A percentile compares a stretch with the other conserved stretches of the same genome.
phyloP scores from a whole-genome alignment of 1,140 invertebrate genomes.

The Drosophila nasuta region DNA sequence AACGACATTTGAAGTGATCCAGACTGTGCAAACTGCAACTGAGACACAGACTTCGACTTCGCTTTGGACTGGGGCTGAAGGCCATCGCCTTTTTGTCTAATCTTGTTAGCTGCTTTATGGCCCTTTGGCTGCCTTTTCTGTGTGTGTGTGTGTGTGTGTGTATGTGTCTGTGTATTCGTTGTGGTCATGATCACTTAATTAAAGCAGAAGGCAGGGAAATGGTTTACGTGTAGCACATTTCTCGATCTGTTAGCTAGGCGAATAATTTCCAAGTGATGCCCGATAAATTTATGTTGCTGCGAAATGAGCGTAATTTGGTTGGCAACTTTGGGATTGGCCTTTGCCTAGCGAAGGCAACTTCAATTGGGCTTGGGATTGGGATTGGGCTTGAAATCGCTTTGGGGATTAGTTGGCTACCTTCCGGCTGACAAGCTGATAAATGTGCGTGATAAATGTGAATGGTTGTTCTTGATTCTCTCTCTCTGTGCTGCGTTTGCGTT shows the following conservation, averaged over 20 bases:
- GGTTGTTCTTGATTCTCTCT: constrained; percentile 26
- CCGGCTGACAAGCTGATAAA: constrained; percentile 78
- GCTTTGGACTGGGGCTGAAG: constrained; percentile 27
- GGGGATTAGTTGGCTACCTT: constrained; percentile 52
- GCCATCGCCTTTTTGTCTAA: constrained; percentile 65
- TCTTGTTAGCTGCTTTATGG: constrained; percentile 65
- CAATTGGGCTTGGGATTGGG: constrained; percentile 25
- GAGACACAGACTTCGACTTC: not conserved
- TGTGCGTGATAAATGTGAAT: constrained; percentile 77
- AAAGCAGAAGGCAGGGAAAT: constrained; percentile 47
- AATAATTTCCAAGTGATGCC: constrained; percentile 52
- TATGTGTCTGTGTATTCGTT: constrained; percentile 48
- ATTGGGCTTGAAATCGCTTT: constrained; percentile 18
- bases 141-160: not conserved
- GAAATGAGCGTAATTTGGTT: constrained; percentile 82
- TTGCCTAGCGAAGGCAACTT: not conserved
- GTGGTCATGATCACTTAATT: constrained; percentile 80
- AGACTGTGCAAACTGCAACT: constrained; percentile 7
- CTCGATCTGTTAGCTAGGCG: constrained; percentile 20
- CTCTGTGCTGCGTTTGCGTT: not conserved
- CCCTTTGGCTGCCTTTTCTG: constrained; percentile 48
- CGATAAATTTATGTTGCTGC: constrained; percentile 77
- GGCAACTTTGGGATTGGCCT: constrained; percentile 41
- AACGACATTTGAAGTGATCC: constrained; percentile 75
- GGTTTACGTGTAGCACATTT: constrained; percentile 12